phyloP scores from a whole-genome alignment of 92 coral and sea anemone species.

The Actinostola sp. region DNA sequence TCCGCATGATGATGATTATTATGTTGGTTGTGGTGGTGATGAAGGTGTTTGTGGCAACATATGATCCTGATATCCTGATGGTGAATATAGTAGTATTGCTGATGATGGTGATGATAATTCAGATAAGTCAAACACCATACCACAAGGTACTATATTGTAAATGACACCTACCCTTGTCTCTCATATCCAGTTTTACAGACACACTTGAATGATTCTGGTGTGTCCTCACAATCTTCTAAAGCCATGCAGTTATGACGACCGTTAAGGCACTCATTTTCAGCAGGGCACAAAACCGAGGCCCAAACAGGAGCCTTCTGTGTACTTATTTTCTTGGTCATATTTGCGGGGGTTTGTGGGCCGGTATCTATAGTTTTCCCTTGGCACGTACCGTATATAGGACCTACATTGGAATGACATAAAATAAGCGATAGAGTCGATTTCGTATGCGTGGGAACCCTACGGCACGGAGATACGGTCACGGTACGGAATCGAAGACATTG shows the following conservation, averaged over 20 bases:
- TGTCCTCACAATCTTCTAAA: constrained; percentile 74
- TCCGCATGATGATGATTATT: too few relatives aligned
- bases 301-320: constrained; percentile 61
- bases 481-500: too few relatives aligned
- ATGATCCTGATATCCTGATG: too few relatives aligned
- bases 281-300: constrained; percentile 86
- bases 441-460: too few relatives aligned
- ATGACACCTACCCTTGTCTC: constrained; percentile 9
- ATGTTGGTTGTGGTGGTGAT: too few relatives aligned
- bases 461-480: too few relatives aligned
- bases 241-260: constrained; percentile 74
- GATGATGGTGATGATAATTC: not conserved
- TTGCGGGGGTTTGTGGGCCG: constrained; percentile 18
- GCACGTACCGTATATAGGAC: constrained; percentile 78
- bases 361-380: constrained; percentile 39
- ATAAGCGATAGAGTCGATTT: too few relatives aligned
- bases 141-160: not conserved
- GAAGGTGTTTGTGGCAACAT: too few relatives aligned
- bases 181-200: constrained; percentile 79
- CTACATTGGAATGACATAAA: constrained; percentile 9
- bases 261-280: constrained; percentile 91
- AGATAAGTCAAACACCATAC: not conserved
- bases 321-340: constrained; percentile 30
- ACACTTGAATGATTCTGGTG: constrained; percentile 63
- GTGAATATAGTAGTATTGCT: too few relatives aligned